Conservation (phyloP, 2,797 vertebrate species). For the Ciconia nigra region DNA sequence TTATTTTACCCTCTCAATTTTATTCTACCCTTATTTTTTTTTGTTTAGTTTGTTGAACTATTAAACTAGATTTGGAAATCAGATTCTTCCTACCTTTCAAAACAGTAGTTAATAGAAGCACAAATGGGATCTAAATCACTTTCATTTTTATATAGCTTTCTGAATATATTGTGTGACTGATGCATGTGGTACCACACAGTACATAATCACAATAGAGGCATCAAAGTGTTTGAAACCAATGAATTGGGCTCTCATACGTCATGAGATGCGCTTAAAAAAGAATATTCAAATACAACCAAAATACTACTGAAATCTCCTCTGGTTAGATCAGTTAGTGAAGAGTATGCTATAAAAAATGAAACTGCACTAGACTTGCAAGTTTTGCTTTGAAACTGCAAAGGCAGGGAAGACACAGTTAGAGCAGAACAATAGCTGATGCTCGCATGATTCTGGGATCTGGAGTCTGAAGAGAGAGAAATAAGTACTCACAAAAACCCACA, state of each 20-base stretch:
- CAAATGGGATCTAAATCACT: neutral
- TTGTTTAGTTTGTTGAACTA: neutral
- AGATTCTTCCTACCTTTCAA: neutral
- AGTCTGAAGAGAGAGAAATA: neutral
- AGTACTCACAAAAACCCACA: neutral
- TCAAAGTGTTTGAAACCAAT: neutral
- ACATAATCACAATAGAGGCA: neutral
- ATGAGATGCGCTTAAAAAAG: neutral
- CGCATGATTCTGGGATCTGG: neutral
- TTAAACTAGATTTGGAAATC: neutral
- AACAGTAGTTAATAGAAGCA: neutral
- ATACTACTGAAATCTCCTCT: neutral
- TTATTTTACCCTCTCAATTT: neutral
- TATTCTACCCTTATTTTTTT: neutral
- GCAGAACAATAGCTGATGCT: neutral
- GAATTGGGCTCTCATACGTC: neutral
- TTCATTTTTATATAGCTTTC: neutral
- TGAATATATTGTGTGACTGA: neutral
- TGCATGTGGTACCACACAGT: neutral
- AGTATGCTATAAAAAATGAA: neutral
- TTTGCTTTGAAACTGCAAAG: neutral
- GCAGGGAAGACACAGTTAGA: neutral
- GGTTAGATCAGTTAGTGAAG: neutral
- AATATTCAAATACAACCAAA: neutral
- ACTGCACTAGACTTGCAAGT: neutral